phyloP scores from a whole-genome alignment of 2,797 vertebrate genomes.

The Sebastes itinus region DNA sequence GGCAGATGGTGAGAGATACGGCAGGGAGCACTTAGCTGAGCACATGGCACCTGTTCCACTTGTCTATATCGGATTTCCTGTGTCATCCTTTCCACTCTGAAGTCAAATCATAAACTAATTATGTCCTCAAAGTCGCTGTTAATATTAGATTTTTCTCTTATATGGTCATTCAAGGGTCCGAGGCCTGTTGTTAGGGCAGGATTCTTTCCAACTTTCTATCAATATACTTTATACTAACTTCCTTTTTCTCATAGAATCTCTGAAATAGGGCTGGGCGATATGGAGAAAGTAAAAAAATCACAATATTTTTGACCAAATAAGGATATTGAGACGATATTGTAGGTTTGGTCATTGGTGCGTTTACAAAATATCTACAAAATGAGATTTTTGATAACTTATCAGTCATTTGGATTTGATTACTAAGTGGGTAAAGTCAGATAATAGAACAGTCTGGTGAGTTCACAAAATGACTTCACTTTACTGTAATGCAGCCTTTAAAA shows the following conservation, averaged over 20 bases:
- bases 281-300: neutral
- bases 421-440: too few species aligned
- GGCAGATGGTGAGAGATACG: slow-evolving; percentile 92
- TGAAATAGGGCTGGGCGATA: neutral
- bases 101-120: slow-evolving; percentile 22
- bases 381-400: too few species aligned
- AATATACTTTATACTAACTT: neutral
- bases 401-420: fast-evolving
- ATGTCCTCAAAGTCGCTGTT: neutral
- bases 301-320: too few species aligned
- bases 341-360: too few species aligned
- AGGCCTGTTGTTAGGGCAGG: neutral
- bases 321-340: too few species aligned
- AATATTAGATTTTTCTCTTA: neutral
- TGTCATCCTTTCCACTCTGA: neutral
- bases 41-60: slow-evolving; percentile 6
- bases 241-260: neutral
- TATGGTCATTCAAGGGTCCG: neutral
- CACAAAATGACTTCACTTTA: too few species aligned
- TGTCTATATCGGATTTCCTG: neutral
- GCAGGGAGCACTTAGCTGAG: slow-evolving; percentile 34
- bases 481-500: too few species aligned
- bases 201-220: neutral
- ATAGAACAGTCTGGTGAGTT: too few species aligned
- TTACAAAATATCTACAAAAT: too few species aligned